Evolutionary conservation across 2,113 vertebrate genomes (phyloP).

Genomic region (Canis aureus): DNA sequence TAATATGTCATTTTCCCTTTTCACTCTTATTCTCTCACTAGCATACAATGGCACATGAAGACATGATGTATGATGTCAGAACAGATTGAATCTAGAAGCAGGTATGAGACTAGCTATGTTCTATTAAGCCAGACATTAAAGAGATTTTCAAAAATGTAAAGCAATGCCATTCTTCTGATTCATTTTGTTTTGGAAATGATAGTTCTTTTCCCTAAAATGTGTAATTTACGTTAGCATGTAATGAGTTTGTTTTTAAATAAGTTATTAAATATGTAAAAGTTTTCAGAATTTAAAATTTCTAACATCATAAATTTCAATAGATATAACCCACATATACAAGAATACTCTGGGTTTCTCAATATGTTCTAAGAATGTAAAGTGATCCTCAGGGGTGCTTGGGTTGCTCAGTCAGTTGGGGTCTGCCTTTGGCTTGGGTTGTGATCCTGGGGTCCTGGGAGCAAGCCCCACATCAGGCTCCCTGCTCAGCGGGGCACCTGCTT

Average conservation of each 20-base stretch:
- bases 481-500: too few relatives aligned
- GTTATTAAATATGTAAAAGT: neutral
- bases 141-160: neutral
- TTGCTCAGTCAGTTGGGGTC: too few relatives aligned
- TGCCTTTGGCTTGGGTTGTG: too few relatives aligned
- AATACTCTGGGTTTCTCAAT: neutral
- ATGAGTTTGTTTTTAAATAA: neutral
- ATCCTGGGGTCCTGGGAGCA: too few relatives aligned
- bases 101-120: neutral
- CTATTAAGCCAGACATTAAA: neutral
- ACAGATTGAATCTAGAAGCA: neutral
- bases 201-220: conserved; percentile 30
- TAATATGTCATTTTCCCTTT: neutral
- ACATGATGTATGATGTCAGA: neutral
- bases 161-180: neutral
- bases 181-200: neutral
- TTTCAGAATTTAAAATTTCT: conserved; percentile 34
- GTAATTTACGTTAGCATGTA: neutral
- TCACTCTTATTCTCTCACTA: neutral
- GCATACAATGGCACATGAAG: neutral
- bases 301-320: neutral
- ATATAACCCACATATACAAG: neutral
- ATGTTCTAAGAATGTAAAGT: neutral
- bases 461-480: too few relatives aligned
- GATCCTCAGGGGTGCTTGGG: too few relatives aligned